Evolutionary conservation across 1,140 invertebrate species (phyloP), one percentile per base, ranked within the genome.

Genomic region (Plectrocnemia conspersa): DNA sequence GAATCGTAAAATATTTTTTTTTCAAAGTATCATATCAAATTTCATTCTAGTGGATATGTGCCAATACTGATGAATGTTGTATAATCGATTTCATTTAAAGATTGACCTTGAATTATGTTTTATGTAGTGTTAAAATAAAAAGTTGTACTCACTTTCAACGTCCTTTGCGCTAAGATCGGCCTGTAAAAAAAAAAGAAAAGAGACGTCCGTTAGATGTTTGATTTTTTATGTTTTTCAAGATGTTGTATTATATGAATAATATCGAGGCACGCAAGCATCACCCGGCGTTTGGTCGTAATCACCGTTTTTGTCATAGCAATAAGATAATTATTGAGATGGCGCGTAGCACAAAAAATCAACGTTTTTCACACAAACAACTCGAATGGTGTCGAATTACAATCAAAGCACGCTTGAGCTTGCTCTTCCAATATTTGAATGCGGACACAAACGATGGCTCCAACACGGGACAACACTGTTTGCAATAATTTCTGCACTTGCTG

Each of bases 101-200:
- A n/a, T n/a, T n/a, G n/a, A n/a, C n/a, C n/a, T n/a, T n/a, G n/a
- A n/a, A n/a, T n/a, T n/a, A n/a, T n/a, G n/a, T n/a, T n/a, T n/a
- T n/a, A n/a, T n/a, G 38, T 45, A 29, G 16, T 52, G 35, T 60
- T 38, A 36, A 52, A 56, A 35, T 24, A 33, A 49, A 47, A 58
- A 56, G 52, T 36, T 15, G 56, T 77, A 85, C 83, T 85, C 74
- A 86, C 84, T 84, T 79, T 86, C 84, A 66, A 85, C 70, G 67
- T 86, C 84, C 73, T 78, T 83, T 69, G 81, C 77, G 68, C 76
- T 80, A 64, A 86, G 79, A 73, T 85, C 82, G 71, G 81, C 81
- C 83, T 86, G 77, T 67, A 81, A 80, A 57, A 48, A 16, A 64
- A 24, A 48, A 13, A 62, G 35, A 52, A 58, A 53, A 48, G 38